Base-by-base conservation (phyloP, 1,140 invertebrate genomes). In the Lutraria rhynchaena region DNA sequence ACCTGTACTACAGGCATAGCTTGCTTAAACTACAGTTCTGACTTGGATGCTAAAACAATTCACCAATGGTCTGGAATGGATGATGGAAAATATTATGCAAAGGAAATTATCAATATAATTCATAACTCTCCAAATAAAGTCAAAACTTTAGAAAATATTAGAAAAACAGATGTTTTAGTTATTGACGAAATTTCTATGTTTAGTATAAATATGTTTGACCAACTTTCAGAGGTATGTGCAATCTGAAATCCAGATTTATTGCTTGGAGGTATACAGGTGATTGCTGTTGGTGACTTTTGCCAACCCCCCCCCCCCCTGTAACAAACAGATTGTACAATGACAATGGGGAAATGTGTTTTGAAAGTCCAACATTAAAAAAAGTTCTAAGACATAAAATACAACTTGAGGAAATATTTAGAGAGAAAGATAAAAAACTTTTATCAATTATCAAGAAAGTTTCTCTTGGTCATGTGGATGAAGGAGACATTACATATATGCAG, bases 1-100 rank as follows among this genome's bases (percentile, higher is more conserved):
- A 83, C 75, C 44, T 70, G 46, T 19, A 57, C 74, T 31, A 82
- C 78, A 22, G 83, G 78, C n/a, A 49, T 77, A 37, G 74, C 78
- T 27, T 24, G n/a, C 29, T 22, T n/a, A 63, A 37, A 35, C 49
- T 33, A 57, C 44, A 55, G 17, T 33, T 15, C 9, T 27, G 19
- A 82, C 41, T n/a, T 65, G 17, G 17, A 63, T 31, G 65, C 63
- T 29, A 27, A 31, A 15, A 82, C 80, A 1, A 63, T 82, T 53
- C 75, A 83, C 61, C 73, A 55, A 65, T 82, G 65, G 63, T 77
- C 53, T 24, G 71, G 70, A 31, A 49, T 70, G 13, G 65, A 37
- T 27, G 65, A 73, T 57, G 70, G 70, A 1, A 73, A 51, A 22
- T 37, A 57, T n/a, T 1, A 11, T 13, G 9, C 27, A 31, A 37